Evolutionary conservation across 2,888 invertebrate species (phyloP), one percentile per base, ranked within the genome.

Genomic region (Pristionchus exspectatus): DNA sequence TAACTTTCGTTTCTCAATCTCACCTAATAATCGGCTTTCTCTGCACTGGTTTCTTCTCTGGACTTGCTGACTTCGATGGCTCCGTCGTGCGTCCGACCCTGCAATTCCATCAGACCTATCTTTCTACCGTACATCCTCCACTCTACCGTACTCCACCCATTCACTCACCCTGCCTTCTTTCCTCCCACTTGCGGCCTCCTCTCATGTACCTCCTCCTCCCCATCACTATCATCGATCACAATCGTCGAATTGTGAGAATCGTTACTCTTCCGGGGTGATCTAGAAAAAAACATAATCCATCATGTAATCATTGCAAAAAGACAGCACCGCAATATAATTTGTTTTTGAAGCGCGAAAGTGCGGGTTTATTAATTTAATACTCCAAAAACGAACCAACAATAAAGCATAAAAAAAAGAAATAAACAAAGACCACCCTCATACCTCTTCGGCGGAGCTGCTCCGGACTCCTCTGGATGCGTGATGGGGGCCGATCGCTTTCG

Each of bases 401-500:
- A 44, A 44, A 44, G 4, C 9, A 44, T 44, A 44, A 3, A 44
- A 44, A 5, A 44, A 59, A 59, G 4, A 16, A n/a, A n/a, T n/a
- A 59, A 59, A 59, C 59, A 59, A 59, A 59, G 12, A 59, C 21
- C 59, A 59, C 30, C 30, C 69, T 69, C 69, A 1, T 30, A 18
- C 74, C 44, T 18, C 74, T 74, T 9, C 38, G 21, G 2, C 38
- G 3, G 38, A 21, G 7, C 38, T 38, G 16, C 74, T 7, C 38
- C 24, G 0, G 24, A 24, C 44, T 16, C 21, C 18, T 77, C 74
- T 21, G 38, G 44, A 38, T 77, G 38, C 21, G 38, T 44, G 24
- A 77, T 77, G 24, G 74, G 44, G 38, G 74, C 74, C 24, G 74
- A 12, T 18, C 74, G 33, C 74, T 77, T 77, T 24, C 38, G 74